phyloP scores from a whole-genome alignment of 2,113 vertebrate genomes.

The Toxostoma redivivum region DNA sequence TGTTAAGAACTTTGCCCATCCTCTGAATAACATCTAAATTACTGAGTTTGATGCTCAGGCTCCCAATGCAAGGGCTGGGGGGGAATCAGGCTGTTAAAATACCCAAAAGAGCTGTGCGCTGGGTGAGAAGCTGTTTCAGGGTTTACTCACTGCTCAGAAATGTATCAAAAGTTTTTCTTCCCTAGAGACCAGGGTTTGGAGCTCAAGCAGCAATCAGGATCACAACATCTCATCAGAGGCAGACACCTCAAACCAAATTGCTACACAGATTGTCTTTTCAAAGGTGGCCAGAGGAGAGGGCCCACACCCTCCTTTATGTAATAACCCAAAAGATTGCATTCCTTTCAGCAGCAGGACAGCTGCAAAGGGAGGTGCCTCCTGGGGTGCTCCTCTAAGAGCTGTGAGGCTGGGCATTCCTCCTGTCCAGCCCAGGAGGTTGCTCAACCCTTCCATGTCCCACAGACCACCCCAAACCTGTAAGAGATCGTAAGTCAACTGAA shows the following conservation, averaged over 20 bases:
- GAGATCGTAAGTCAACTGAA: not conserved
- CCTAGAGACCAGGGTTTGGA: not conserved
- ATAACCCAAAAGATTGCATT: conserved; percentile 33
- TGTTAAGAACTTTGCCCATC: not conserved
- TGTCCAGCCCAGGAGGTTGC: not conserved
- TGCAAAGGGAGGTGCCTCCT: not conserved
- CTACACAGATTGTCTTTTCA: accelerated
- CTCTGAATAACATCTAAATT: not conserved
- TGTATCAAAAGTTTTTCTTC: not conserved
- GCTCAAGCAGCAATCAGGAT: not conserved
- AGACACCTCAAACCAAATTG: not conserved
- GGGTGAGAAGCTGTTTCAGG: not conserved
- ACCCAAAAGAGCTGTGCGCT: not conserved
- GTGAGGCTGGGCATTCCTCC: not conserved
- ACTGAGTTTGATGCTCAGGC: not conserved
- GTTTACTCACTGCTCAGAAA: not conserved
- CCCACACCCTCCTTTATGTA: conserved; percentile 33
- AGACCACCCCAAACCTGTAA: not conserved
- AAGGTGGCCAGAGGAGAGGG: not conserved
- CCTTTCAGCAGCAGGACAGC: conserved; percentile 13
- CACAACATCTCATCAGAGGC: not conserved
- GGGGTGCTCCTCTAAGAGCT: not conserved
- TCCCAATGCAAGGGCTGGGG: not conserved
- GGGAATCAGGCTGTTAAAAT: accelerated
- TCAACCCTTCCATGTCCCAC: not conserved